Conservation (phyloP, 2,888 invertebrate genomes). For the Lasius fuliginosus region DNA sequence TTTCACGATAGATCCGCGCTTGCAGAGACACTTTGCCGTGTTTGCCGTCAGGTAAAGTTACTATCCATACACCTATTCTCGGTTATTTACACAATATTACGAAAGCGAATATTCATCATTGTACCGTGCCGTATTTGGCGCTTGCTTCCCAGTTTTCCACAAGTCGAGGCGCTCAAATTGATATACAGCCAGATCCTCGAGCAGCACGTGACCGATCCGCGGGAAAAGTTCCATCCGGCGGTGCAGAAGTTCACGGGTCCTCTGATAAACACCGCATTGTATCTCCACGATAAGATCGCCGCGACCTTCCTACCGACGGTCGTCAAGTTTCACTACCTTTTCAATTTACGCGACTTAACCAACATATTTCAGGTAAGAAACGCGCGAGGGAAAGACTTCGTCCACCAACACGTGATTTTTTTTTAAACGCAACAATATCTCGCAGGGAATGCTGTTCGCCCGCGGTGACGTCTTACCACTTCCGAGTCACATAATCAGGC, state of each 20-base stretch:
- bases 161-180: slow-evolving; percentile 91
- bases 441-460: slow-evolving; percentile 94
- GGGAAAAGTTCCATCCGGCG: slow-evolving; percentile 89
- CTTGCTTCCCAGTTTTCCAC: slow-evolving; percentile 64
- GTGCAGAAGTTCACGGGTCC: slow-evolving; percentile 89
- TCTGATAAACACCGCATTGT: slow-evolving; percentile 91
- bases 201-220: slow-evolving; percentile 91
- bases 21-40: slow-evolving; percentile 95
- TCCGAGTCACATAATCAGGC: slow-evolving; percentile 91
- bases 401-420: neutral
- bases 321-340: slow-evolving; percentile 97
- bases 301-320: slow-evolving; percentile 96
- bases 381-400: neutral
- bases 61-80: neutral
- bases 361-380: slow-evolving; percentile 95
- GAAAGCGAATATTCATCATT: neutral
- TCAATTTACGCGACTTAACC: slow-evolving; percentile 96
- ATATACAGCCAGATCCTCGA: slow-evolving; percentile 95
- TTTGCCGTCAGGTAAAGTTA: slow-evolving; percentile 92
- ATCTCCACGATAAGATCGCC: slow-evolving; percentile 92
- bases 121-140: neutral
- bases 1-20: slow-evolving; percentile 96
- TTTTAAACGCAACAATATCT: neutral
- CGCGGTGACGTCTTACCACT: slow-evolving; percentile 92
- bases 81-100: neutral